Conservation (phyloP, 2,113 vertebrate genomes). For the Hippoglossus stenolepis region DNA sequence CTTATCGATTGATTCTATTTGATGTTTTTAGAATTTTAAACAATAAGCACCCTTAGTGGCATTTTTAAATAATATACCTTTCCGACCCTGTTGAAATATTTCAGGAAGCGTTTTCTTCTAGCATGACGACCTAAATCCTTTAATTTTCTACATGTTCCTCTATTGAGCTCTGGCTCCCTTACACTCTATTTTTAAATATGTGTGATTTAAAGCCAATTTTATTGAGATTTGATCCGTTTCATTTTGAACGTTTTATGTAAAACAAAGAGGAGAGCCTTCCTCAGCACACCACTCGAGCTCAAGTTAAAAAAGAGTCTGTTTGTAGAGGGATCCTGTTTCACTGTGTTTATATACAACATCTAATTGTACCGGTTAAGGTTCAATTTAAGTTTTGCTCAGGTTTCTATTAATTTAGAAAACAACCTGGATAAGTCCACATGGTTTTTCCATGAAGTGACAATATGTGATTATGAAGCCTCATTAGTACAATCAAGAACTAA, state of each 20-base stretch:
- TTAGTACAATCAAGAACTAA: not conserved
- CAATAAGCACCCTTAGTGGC: not conserved
- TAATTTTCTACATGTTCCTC: not conserved
- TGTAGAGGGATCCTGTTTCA: not conserved
- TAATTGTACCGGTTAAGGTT: not conserved
- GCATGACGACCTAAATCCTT: not conserved
- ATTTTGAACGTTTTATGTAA: not conserved
- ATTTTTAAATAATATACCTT: not conserved
- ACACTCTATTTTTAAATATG: not conserved
- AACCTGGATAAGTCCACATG: not conserved
- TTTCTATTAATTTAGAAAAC: conserved; percentile 23
- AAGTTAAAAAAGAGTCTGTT: not conserved
- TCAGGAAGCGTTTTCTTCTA: not conserved
- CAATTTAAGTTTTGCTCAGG: not conserved
- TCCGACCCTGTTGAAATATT: not conserved
- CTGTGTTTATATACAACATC: not conserved
- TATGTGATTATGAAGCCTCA: not conserved
- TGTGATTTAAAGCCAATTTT: not conserved
- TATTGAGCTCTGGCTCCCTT: not conserved
- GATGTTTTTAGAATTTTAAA: not conserved
- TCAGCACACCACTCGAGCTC: not conserved
- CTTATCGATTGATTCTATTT: not conserved
- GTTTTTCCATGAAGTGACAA: not conserved
- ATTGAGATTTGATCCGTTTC: not conserved
- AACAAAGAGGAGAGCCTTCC: not conserved